Conservation (phyloP, 2,888 invertebrate species). For the Aporophyla nigra region DNA sequence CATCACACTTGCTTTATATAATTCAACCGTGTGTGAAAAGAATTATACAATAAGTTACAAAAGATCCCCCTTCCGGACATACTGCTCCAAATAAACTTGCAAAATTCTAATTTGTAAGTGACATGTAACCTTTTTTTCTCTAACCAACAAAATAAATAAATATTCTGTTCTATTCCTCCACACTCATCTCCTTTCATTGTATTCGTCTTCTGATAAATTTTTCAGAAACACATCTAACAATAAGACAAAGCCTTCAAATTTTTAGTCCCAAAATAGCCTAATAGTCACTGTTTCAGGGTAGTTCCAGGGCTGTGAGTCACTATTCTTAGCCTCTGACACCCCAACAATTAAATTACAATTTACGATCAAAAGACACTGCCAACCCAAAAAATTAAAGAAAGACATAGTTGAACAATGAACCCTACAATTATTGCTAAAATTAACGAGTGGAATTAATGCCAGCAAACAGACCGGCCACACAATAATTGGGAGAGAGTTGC, state of each 20-base stretch:
- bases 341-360: background rate
- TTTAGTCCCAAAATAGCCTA: too few species aligned
- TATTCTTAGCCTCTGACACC: background rate
- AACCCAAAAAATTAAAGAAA: conserved; percentile 6
- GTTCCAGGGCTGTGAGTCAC: background rate
- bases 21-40: too few species aligned
- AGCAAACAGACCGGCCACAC: conserved; percentile 3
- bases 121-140: too few species aligned
- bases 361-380: background rate
- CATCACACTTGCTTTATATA: too few species aligned
- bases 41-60: too few species aligned
- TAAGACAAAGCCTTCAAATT: background rate
- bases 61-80: too few species aligned
- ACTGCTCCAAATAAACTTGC: too few species aligned
- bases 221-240: background rate
- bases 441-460: conserved; percentile 23
- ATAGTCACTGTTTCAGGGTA: background rate
- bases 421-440: conserved; percentile 34
- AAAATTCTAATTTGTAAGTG: too few species aligned
- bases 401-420: background rate
- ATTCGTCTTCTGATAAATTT: background rate
- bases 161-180: too few species aligned
- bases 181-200: background rate
- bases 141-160: too few species aligned
- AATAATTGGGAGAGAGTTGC: conserved; percentile 60